Evolutionary conservation across 2,888 invertebrate genomes (phyloP), one percentile per base, ranked within the genome.

Genomic region (Pycnomerus fuliginosus): DNA sequence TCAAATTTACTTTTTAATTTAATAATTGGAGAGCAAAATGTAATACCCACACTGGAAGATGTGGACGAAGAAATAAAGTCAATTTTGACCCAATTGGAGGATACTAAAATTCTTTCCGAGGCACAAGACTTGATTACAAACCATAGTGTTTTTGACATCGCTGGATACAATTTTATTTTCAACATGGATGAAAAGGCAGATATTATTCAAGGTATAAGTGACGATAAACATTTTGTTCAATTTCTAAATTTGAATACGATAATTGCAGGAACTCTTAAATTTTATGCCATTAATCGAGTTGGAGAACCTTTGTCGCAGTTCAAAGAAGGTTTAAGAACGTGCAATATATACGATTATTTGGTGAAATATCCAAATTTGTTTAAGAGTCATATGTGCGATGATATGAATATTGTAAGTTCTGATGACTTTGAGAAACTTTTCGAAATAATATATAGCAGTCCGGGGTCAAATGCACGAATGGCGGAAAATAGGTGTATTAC

Each of bases 1-100:
- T 41, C 38, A 17, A 33, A 46, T 44, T 30, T n/a, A 34, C 37
- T 40, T 20, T 52, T 28, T 49, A 24, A 32, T n/a, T 31, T 50
- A 16, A 22, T 33, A 34, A 32, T 31, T 30, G 42, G 28, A 29
- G 17, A 23, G 17, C n/a, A 29, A 22, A 27, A 33, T 35, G 29
- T 23, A 27, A 23, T 27, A 16, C 39, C 36, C 12, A 39, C 30
- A 3, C 3, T 32, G 3, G 7, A 15, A 12, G 33, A 32, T 28
- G 25, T 47, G 16, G 43, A 47, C 17, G 44, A 47, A 29, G 42
- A 34, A 34, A 10, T 36, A 20, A 23, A 13, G 20, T 20, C 20
- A 20, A 5, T 20, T 20, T 20, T 20, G 17, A 13, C 29, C 22
- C 22, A 43, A 38, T 17, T 32, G 17, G 16, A 32, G 11, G n/a